A percentile compares a stretch with the other conserved stretches of the same genome.
phyloP scores from a whole-genome alignment of 2,888 invertebrate species.

The Tetragonisca angustula region DNA sequence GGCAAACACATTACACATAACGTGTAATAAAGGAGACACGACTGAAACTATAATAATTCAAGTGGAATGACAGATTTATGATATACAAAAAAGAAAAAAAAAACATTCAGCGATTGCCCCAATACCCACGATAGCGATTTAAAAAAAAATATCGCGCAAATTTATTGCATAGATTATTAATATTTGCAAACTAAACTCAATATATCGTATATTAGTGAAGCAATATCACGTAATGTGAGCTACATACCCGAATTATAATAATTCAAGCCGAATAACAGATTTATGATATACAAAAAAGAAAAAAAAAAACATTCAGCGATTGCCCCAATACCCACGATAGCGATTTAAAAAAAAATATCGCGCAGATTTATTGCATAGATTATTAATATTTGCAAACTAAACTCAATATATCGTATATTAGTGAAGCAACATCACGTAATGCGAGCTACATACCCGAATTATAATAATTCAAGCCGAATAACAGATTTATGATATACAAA shows the following conservation, averaged over 20 bases:
- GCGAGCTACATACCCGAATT: neutral
- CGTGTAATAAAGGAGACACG: too few relatives aligned
- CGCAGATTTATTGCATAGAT: neutral
- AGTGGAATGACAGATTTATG: too few relatives aligned
- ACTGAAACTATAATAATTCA: too few relatives aligned
- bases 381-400: neutral
- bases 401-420: neutral
- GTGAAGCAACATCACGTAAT: neutral
- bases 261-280: too few relatives aligned
- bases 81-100: too few relatives aligned
- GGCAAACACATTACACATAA: too few relatives aligned
- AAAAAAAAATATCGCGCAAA: neutral
- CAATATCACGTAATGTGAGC: constrained; percentile 6
- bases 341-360: neutral
- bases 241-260: neutral
- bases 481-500: too few relatives aligned
- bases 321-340: too few relatives aligned
- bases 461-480: too few relatives aligned
- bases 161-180: neutral
- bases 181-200: neutral
- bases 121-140: too few relatives aligned
- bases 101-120: too few relatives aligned
- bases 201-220: neutral
- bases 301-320: neutral
- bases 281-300: too few relatives aligned